Base-by-base conservation (phyloP, 2,113 vertebrate genomes). In the Brachionichthys hirsutus region DNA sequence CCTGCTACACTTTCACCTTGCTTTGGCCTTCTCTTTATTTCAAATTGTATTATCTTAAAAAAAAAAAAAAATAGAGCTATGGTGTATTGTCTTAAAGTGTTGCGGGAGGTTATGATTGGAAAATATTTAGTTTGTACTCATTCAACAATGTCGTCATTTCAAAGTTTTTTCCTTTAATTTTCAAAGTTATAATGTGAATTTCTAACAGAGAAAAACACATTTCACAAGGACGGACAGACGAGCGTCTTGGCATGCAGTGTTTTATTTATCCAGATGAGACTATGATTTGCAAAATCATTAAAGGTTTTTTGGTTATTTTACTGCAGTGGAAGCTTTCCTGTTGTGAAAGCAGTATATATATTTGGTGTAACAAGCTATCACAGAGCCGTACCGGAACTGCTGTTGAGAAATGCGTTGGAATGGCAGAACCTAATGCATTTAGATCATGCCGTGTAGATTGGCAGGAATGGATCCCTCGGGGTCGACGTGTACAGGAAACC, bases 251-350 rank as follows among this genome's bases (percentile, higher is more conserved):
- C 91, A 93, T 90, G 95, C 92, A 81, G 92, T 86, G 81, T 93
- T 92, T 87, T 89, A 91, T 87, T 87, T 87, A 94, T 93, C 90
- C 92, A 94, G 90, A 94, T 90, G 89, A 91, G 78, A 87, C 87
- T 75, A 85, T 94, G 92, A 93, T 94, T 94, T 94, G 90, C 90
- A 92, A 84, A 91, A 91, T 89, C 89, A 95, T 95, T 95, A 96
- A 96, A 82, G 62, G 91, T 93, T 92, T n/a, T 92, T 92, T 60
- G 35, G 92, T 94, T 85, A 90, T 93, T 93, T 93, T 89, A 90
- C 60, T 74, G 57, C 75, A 19, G 56, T 76, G 62, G 49, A 51
- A 19, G 16, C 5, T 50, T 56, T 38, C 8, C 10, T 15, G 41
- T 13, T 59, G 41, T 62, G 3, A 42, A 70, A 47, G 15, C 12